Percentiles rank a stretch among this genome's conserved stretches.
These are phyloP conservation scores for Pecten maximus DNA, from an alignment of 2,888 invertebrate species.

Conservation along the genomic window DNA sequence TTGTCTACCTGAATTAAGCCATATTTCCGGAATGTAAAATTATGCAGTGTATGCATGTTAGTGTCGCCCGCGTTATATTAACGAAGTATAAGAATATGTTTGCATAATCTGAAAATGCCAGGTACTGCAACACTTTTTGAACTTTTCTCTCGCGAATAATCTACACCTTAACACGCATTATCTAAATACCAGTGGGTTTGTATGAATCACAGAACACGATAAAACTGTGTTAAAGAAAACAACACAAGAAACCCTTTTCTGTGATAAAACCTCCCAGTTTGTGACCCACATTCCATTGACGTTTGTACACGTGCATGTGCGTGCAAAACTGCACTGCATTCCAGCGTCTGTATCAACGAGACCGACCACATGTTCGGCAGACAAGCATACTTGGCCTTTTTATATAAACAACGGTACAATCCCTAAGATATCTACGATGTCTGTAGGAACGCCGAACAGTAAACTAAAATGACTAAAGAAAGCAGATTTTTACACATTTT, in stretches of 20 bases:
- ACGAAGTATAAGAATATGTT: too few species aligned
- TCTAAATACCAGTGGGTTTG: background rate
- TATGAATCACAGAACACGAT: background rate
- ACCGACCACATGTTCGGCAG: constrained; percentile 1
- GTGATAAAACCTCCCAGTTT: constrained; percentile 18
- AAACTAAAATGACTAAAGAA: too few species aligned
- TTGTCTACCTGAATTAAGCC: too few species aligned
- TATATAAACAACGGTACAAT: background rate
- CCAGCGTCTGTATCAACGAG: background rate
- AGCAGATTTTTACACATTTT: too few species aligned
- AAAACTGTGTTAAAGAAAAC: background rate
- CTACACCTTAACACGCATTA: background rate
- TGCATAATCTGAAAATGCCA: too few species aligned
- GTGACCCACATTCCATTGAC: background rate
- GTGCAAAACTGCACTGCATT: background rate
- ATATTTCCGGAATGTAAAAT: too few species aligned
- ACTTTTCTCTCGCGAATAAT: background rate
- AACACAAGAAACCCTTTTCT: background rate
- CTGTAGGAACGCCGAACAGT: background rate
- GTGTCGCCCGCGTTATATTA: too few species aligned
- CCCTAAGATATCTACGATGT: background rate
- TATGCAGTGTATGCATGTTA: too few species aligned
- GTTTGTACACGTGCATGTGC: constrained; percentile 28
- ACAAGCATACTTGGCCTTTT: background rate
- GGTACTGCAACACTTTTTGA: too few species aligned